A percentile compares a stretch with the other conserved stretches of the same genome.
Evolutionary conservation across 2,113 vertebrate species (phyloP).

Genomic region (Ciconia stormi): DNA sequence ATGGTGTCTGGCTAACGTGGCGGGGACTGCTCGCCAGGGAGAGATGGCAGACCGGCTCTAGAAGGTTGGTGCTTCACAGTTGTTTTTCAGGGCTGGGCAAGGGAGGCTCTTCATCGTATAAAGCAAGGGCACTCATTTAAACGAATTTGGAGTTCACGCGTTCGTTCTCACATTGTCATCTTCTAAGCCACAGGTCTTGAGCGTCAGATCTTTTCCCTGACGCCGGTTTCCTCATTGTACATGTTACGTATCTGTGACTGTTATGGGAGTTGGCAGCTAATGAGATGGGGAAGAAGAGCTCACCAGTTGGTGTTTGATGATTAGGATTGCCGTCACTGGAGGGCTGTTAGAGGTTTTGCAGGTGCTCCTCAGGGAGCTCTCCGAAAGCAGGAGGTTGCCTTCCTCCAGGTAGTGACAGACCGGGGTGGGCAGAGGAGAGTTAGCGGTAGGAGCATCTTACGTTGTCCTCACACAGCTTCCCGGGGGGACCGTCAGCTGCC

Average conservation of each 20-base stretch:
- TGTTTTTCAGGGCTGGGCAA: neutral
- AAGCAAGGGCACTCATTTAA: neutral
- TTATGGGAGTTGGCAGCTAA: accelerated
- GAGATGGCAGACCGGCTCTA: neutral
- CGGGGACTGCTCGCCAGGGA: neutral
- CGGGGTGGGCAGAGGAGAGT: too few relatives aligned
- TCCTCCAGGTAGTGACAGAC: accelerated
- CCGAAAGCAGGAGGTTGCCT: accelerated
- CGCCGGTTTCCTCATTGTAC: accelerated
- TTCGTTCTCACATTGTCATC: neutral
- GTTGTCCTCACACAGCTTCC: neutral
- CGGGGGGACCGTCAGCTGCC: neutral
- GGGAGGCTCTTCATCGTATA: neutral
- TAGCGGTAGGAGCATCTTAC: neutral
- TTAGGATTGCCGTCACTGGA: accelerated
- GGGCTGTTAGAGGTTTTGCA: accelerated
- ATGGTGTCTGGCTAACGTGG: neutral
- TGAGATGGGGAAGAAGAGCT: neutral
- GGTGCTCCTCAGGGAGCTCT: neutral
- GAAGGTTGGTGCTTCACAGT: neutral
- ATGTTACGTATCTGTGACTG: accelerated
- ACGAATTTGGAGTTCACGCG: accelerated
- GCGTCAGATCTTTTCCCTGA: neutral
- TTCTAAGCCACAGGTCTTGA: neutral
- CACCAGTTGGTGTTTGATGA: accelerated